A percentile compares a stretch with the other conserved stretches of the same genome.
Conservation (phyloP, 2,113 vertebrate species). For the Petrocephalus microphthalmus region DNA sequence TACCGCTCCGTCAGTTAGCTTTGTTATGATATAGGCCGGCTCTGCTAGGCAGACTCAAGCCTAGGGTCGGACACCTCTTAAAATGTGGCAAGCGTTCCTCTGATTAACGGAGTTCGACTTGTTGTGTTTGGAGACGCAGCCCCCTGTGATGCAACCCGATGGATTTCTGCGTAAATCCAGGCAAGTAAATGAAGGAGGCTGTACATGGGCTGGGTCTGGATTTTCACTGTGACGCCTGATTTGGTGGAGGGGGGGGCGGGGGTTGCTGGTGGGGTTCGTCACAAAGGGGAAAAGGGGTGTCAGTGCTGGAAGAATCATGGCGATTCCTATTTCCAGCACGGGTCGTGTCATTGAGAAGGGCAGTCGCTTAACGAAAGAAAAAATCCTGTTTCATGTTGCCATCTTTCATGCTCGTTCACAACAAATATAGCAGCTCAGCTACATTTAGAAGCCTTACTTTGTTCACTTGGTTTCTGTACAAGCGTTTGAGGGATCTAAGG, state of each 20-base stretch:
- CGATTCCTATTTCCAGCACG: neutral
- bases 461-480: neutral
- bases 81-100: neutral
- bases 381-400: neutral
- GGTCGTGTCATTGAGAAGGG: neutral
- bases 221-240: neutral
- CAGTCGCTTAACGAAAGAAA: neutral
- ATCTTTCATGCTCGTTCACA: neutral
- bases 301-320: neutral
- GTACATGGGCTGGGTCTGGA: neutral
- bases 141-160: neutral
- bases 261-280: neutral
- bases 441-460: neutral
- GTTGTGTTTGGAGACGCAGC: neutral
- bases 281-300: neutral
- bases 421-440: neutral
- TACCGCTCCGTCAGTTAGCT: neutral
- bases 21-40: neutral
- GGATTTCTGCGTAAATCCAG: neutral
- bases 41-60: neutral
- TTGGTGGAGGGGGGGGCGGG: neutral
- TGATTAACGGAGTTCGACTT: conserved; percentile 8
- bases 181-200: neutral
- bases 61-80: neutral
- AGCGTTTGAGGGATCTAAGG: neutral